Evolutionary conservation across 1,140 invertebrate species (phyloP).

Genomic region (Drosophila mojavensis): DNA sequence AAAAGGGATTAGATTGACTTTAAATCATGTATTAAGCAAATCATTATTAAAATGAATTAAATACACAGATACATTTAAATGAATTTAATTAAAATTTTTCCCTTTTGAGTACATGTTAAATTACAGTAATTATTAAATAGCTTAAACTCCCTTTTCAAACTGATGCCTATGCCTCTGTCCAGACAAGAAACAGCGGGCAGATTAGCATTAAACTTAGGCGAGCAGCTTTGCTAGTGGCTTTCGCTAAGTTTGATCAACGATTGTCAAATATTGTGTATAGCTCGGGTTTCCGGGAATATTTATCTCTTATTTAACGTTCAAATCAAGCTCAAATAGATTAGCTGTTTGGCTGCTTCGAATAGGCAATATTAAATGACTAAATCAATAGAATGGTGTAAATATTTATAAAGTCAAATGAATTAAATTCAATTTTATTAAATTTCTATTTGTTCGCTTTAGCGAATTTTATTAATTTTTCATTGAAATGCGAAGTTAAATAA

Average conservation of each 20-base stretch:
- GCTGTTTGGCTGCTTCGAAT: neutral
- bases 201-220: neutral
- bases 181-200: neutral
- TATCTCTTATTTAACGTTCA: conserved; percentile 48
- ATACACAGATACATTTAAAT: too few relatives aligned
- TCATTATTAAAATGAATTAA: too few relatives aligned
- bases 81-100: too few relatives aligned
- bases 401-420: neutral
- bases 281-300: conserved; percentile 23
- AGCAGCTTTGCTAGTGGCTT: conserved; percentile 1
- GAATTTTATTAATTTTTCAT: conserved; percentile 7
- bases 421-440: neutral
- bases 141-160: neutral
- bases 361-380: neutral
- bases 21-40: neutral
- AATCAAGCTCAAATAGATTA: conserved; percentile 15
- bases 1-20: neutral
- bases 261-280: conserved; percentile 49
- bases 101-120: too few relatives aligned
- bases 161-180: neutral
- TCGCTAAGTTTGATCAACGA: conserved; percentile 15
- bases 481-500: neutral
- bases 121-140: too few relatives aligned
- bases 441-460: neutral
- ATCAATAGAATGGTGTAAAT: too few relatives aligned